phyloP scores from a whole-genome alignment of 2,797 vertebrate genomes.

The Synaphobranchus kaupii region DNA sequence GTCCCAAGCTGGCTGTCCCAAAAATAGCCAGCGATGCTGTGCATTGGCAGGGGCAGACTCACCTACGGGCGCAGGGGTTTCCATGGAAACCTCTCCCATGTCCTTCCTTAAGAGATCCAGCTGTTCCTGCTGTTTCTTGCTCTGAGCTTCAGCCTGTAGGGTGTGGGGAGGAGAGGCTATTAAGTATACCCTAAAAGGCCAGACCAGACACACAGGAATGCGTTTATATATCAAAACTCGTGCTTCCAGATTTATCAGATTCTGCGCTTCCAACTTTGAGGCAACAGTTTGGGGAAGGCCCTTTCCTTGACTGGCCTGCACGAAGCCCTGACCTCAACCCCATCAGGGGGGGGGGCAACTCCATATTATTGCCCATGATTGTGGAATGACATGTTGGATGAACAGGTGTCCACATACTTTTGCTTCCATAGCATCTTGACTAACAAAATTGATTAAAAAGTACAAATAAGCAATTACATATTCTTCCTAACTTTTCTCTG shows the following conservation, averaged over 20 bases:
- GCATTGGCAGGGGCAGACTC: neutral
- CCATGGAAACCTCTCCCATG: constrained; percentile 79
- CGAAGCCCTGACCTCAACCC: too few species aligned
- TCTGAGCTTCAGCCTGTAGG: constrained; percentile 77
- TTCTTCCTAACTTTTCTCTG: neutral
- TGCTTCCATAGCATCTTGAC: too few species aligned
- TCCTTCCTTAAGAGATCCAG: constrained; percentile 84
- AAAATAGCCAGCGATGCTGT: neutral
- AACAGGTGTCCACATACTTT: too few species aligned
- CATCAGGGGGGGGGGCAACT: too few species aligned
- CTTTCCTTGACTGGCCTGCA: too few species aligned
- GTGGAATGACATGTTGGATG: too few species aligned
- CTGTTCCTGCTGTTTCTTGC: constrained; percentile 81
- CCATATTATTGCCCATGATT: too few species aligned
- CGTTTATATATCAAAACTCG: neutral
- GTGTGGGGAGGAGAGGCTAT: neutral
- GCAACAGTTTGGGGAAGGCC: too few species aligned
- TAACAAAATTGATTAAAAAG: neutral
- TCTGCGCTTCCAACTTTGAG: too few species aligned
- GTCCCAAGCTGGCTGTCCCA: neutral
- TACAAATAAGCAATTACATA: neutral
- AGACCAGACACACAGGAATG: neutral
- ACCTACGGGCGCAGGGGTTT: constrained; percentile 68
- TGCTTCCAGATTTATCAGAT: too few species aligned
- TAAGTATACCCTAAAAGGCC: neutral